These are phyloP conservation scores for Gnatocerus cornutus DNA, from an alignment of 2,888 invertebrate genomes.

Conservation along the genomic window DNA sequence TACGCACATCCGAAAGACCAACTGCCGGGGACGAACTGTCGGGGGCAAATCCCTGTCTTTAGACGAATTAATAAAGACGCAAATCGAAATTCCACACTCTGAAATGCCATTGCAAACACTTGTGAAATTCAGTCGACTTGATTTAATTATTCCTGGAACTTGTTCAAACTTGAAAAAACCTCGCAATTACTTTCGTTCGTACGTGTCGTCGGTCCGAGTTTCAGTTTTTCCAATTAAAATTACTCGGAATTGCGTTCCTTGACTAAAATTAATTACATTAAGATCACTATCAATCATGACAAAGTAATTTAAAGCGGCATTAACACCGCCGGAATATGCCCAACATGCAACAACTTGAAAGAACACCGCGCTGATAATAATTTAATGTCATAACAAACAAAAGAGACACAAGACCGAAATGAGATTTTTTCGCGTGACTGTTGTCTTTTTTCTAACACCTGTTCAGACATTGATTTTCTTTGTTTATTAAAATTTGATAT, in stretches of 20 bases:
- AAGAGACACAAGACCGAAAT: background rate
- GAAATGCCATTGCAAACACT: slow-evolving; percentile 39
- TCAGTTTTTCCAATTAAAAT: slow-evolving; percentile 27
- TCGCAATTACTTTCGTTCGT: slow-evolving; percentile 15
- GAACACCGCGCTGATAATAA: slow-evolving; percentile 6
- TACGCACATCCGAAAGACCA: too few relatives aligned
- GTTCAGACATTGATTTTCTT: slow-evolving; percentile 1
- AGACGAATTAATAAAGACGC: too few relatives aligned
- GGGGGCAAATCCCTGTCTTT: too few relatives aligned
- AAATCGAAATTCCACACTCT: slow-evolving; percentile 41
- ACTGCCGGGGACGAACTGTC: too few relatives aligned
- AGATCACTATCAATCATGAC: slow-evolving; percentile 21
- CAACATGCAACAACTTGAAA: slow-evolving; percentile 1
- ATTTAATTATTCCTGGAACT: slow-evolving; percentile 40
- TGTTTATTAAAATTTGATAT: slow-evolving; percentile 17
- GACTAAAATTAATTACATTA: slow-evolving; percentile 9
- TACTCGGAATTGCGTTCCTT: slow-evolving; percentile 8
- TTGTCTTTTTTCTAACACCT: background rate
- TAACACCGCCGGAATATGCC: background rate
- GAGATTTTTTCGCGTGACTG: slow-evolving; percentile 16
- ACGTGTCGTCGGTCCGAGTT: slow-evolving; percentile 25
- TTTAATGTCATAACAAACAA: slow-evolving; percentile 25
- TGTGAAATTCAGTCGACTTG: slow-evolving; percentile 38
- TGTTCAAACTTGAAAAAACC: slow-evolving; percentile 21
- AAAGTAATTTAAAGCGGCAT: slow-evolving; percentile 18